Evolutionary conservation across 2,888 invertebrate genomes (phyloP).

Genomic region (Plemyria rubiginata): DNA sequence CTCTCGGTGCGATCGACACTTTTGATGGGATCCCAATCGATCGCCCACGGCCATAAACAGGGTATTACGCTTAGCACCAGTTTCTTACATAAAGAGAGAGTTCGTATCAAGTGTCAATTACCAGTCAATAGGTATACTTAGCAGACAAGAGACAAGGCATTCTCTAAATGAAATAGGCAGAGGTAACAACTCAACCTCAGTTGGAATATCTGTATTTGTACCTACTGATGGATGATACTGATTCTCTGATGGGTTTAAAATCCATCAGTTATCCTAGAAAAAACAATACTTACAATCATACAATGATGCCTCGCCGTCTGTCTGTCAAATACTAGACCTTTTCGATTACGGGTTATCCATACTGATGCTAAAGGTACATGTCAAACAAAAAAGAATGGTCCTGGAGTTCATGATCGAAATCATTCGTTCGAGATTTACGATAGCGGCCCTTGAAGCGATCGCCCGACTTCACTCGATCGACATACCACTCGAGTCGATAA

Average conservation of each 20-base stretch:
- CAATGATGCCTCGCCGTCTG: too few species aligned
- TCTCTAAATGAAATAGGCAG: too few species aligned
- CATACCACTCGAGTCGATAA: not conserved
- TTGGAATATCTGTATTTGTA: too few species aligned
- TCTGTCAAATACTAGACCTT: not conserved
- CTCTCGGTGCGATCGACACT: conserved; percentile 57
- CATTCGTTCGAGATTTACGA: conserved; percentile 51
- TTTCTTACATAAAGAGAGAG: not conserved
- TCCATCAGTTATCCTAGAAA: too few species aligned
- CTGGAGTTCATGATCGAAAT: conserved; percentile 61
- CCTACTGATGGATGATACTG: too few species aligned
- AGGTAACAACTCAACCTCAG: too few species aligned
- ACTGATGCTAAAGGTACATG: conserved; percentile 45
- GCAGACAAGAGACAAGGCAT: not conserved
- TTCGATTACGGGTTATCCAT: not conserved
- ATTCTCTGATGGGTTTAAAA: too few species aligned
- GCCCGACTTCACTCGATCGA: conserved; percentile 29
- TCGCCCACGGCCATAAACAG: conserved; percentile 60
- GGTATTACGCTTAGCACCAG: conserved; percentile 5
- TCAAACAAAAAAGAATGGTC: conserved; percentile 52
- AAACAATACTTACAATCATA: too few species aligned
- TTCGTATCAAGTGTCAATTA: not conserved
- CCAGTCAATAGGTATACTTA: not conserved
- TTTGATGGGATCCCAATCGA: conserved; percentile 60
- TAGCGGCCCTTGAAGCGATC: conserved; percentile 38